These are phyloP conservation scores for Basileuterus tristriatus DNA, from an alignment of 2,797 vertebrate species.

Conservation along the genomic window DNA sequence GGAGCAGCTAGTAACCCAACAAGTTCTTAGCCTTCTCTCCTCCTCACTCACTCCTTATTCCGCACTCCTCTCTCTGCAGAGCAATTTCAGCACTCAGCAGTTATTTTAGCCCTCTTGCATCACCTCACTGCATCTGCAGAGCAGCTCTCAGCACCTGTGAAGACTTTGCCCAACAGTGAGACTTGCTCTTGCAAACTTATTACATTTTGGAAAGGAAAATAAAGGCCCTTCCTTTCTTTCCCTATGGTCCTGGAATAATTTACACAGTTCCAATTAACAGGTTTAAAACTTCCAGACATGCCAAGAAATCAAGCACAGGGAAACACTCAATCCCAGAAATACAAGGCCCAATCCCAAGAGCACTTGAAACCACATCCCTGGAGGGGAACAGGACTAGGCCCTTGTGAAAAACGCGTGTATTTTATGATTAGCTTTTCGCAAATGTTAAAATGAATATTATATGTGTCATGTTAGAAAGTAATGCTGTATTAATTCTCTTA, in stretches of 20 bases:
- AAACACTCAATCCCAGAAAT: neutral
- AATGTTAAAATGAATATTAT: too few relatives aligned
- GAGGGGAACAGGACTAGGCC: fast-evolving
- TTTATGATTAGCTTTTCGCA: too few relatives aligned
- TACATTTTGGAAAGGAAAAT: neutral
- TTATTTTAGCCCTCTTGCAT: neutral
- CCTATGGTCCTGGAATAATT: neutral
- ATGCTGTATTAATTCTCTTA: too few relatives aligned
- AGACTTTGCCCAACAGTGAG: neutral
- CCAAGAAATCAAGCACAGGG: neutral
- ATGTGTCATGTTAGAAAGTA: too few relatives aligned
- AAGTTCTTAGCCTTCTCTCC: neutral
- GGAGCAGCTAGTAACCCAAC: neutral
- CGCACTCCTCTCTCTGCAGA: neutral
- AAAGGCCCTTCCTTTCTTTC: neutral
- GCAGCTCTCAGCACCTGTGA: neutral
- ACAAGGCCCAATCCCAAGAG: neutral
- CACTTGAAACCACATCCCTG: neutral
- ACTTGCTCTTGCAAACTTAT: fast-evolving
- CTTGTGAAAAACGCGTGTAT: too few relatives aligned
- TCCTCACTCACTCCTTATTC: neutral
- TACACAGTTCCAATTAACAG: neutral
- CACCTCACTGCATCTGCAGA: neutral
- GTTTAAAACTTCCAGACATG: neutral
- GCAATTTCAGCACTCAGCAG: neutral